phyloP scores from a whole-genome alignment of 2,113 vertebrate genomes.

The Steatornis caripensis region DNA sequence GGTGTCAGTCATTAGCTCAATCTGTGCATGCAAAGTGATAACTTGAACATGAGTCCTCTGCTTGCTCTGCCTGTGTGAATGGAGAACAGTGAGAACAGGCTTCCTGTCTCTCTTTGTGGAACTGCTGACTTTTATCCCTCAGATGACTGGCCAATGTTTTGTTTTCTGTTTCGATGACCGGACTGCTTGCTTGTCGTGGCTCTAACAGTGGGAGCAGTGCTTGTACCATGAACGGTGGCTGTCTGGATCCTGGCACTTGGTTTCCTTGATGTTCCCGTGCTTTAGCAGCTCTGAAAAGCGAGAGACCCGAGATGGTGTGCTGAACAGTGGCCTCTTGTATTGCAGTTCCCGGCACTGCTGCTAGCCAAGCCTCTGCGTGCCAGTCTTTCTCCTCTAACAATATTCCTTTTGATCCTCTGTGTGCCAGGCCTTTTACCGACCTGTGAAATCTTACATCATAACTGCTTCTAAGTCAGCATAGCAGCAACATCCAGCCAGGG shows the following conservation, averaged over 20 bases:
- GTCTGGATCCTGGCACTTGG: slow-evolving; percentile 18
- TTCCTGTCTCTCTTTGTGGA: background rate
- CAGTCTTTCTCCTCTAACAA: slow-evolving; percentile 30
- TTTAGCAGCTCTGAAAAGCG: slow-evolving; percentile 1
- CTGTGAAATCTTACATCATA: background rate
- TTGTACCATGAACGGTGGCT: background rate
- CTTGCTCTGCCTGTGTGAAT: background rate
- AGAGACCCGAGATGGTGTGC: background rate
- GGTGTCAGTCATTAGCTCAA: background rate
- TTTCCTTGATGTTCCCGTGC: slow-evolving; percentile 24
- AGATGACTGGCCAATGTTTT: background rate
- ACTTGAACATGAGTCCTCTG: background rate
- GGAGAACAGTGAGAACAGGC: background rate
- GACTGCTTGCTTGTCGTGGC: background rate
- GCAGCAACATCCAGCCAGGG: background rate
- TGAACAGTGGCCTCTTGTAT: slow-evolving; percentile 49
- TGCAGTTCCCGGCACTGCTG: background rate
- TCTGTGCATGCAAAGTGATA: background rate
- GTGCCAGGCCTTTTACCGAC: background rate
- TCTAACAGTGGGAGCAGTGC: background rate
- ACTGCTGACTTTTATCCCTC: background rate
- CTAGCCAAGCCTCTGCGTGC: background rate
- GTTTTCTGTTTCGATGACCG: background rate
- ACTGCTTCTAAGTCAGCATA: background rate
- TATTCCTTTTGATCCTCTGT: slow-evolving; percentile 48